Conservation (phyloP, 2,113 vertebrate genomes). For the Psephotus haematonotus region DNA sequence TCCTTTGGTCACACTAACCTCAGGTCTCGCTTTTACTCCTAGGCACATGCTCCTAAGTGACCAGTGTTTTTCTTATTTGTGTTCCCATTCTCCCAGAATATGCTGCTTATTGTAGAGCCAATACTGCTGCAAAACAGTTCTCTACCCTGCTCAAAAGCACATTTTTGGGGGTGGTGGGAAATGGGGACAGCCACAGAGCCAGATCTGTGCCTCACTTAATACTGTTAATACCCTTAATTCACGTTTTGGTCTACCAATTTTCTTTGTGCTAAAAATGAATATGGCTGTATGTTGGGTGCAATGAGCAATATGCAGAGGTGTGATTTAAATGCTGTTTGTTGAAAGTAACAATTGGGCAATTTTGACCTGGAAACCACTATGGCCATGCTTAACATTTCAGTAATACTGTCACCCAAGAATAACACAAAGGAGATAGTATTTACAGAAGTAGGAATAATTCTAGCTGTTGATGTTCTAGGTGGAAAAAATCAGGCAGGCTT, state of each 20-base stretch:
- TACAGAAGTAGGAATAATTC: background rate
- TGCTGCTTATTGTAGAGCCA: background rate
- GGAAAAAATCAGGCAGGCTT: background rate
- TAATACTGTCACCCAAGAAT: background rate
- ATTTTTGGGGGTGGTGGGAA: background rate
- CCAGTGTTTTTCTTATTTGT: background rate
- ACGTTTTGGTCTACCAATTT: background rate
- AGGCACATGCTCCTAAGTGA: background rate
- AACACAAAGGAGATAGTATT: background rate
- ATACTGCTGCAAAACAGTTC: background rate
- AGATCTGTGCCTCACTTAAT: background rate
- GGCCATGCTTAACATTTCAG: accelerated
- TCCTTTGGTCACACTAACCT: background rate
- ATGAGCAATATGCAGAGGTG: background rate
- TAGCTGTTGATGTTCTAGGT: background rate
- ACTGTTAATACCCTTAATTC: background rate
- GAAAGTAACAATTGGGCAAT: background rate
- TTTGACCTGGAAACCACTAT: background rate
- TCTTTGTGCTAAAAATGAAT: background rate
- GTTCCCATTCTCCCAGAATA: background rate
- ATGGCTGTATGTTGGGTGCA: background rate
- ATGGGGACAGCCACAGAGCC: background rate
- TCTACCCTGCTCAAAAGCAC: background rate
- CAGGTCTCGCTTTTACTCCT: background rate
- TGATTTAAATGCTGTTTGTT: background rate